Evolutionary conservation across 2,113 vertebrate species (phyloP), one percentile per base, ranked within the genome.

Genomic region (Hemiprocne comata): DNA sequence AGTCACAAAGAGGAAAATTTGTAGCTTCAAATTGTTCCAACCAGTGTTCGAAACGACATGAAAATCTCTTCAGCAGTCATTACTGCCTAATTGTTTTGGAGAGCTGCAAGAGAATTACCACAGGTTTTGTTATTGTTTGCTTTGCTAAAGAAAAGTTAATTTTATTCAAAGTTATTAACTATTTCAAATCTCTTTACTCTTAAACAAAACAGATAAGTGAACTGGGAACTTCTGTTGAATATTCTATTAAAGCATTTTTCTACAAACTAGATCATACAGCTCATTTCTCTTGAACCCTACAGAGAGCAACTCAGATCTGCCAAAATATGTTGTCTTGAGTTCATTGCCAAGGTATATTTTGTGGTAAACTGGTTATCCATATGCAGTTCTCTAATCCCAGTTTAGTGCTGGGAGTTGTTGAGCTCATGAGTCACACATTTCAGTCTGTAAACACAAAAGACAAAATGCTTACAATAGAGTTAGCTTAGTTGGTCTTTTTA

Each of bases 11-110:
- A 96, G 73, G 83, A 92, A 90, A 94, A 95, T 91, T 80, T 87
- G 91, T 72, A 65, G 89, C 89, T 92, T 96, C 84, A 93, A 91
- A 83, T 94, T 96, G 93, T 94, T 94, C 70, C 93, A 92, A 75
- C 53, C 80, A 94, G 77, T 79, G 91, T 85, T 87, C 61, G 77
- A 97, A 96, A 91, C 6, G 13, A 93, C 91, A 82, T 7, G 91
- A 92, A 89, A 94, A 91, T 91, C 93, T 95, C 94, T 89, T 85
- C 89, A 65, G 80, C 93, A 91, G 89, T 85, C 92, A 94, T 97
- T 96, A 95, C 58, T 2, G 16, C 55, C 34, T 97, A 95, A 96
- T 96, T 96, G 90, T 86, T 77, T 84, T 86, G 94, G 91, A 94
- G 83, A 78, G 92, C 94, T 96, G 93, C 60, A 48, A 66, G 78